Conservation (phyloP, 2,113 vertebrate species). For the Eidolon helvum region DNA sequence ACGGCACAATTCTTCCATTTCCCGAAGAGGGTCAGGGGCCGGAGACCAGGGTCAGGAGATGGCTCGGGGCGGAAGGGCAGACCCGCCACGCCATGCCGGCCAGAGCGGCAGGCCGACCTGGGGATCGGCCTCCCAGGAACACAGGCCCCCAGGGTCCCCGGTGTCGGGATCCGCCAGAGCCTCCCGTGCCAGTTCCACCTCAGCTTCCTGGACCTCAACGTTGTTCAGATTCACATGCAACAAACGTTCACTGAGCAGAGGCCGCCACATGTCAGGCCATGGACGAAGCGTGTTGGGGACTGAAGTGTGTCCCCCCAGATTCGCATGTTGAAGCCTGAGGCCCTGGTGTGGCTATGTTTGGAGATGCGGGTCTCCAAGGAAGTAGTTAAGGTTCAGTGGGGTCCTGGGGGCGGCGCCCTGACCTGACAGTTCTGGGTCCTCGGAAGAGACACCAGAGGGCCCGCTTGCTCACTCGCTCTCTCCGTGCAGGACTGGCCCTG, state of each 20-base stretch:
- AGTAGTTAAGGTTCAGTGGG: background rate
- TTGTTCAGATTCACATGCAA: background rate
- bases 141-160: background rate
- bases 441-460: background rate
- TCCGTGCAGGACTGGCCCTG: background rate
- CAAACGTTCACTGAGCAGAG: background rate
- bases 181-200: background rate
- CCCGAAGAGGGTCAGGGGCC: background rate
- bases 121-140: rapidly evolving
- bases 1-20: background rate
- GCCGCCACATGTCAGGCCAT: background rate
- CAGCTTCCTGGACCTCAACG: background rate
- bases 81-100: background rate
- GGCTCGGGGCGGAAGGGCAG: background rate
- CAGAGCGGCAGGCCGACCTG: background rate
- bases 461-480: background rate
- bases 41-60: background rate
- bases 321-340: background rate
- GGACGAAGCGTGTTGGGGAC: background rate
- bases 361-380: background rate
- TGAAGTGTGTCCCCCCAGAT: background rate
- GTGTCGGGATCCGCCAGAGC: background rate
- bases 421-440: background rate
- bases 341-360: background rate
- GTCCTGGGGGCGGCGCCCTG: background rate